Percentiles rank a stretch among this genome's conserved stretches.
These are phyloP conservation scores for Smittia sp. DNA, from an alignment of 2,888 invertebrate species.

Conservation along the genomic window DNA sequence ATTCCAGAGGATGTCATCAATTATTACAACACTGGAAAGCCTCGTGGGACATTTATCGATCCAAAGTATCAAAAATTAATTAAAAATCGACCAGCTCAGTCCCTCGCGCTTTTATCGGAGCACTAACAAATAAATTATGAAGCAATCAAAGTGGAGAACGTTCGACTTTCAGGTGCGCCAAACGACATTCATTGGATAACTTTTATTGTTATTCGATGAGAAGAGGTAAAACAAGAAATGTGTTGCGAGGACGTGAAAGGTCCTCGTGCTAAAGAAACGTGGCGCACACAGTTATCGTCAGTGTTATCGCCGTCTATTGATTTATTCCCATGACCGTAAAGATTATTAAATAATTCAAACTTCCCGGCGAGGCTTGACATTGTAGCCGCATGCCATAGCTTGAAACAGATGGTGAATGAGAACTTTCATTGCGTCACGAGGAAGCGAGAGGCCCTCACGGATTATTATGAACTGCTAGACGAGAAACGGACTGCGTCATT, in stretches of 20 bases:
- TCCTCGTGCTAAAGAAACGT: too few relatives aligned
- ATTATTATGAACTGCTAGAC: too few relatives aligned
- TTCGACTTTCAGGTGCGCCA: not conserved
- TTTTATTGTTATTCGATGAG: not conserved
- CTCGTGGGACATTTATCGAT: not conserved
- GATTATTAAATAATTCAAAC: slow-evolving; percentile 1
- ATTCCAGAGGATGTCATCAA: not conserved
- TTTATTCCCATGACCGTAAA: not conserved
- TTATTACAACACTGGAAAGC: not conserved
- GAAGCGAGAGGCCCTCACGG: not conserved
- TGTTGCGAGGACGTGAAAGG: not conserved
- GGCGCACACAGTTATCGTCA: too few relatives aligned
- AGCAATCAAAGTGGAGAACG: not conserved
- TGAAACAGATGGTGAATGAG: not conserved
- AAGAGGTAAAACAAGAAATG: not conserved
- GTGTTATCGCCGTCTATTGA: not conserved
- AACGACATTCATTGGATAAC: not conserved
- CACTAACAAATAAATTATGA: not conserved
- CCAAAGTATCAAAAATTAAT: not conserved
- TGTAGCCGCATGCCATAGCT: not conserved
- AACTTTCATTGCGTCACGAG: not conserved
- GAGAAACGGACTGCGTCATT: too few relatives aligned
- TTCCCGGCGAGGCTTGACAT: not conserved
- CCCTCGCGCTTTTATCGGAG: not conserved
- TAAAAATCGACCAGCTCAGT: not conserved